Evolutionary conservation across 2,888 invertebrate species (phyloP).

Genomic region (Morpho achilles): DNA sequence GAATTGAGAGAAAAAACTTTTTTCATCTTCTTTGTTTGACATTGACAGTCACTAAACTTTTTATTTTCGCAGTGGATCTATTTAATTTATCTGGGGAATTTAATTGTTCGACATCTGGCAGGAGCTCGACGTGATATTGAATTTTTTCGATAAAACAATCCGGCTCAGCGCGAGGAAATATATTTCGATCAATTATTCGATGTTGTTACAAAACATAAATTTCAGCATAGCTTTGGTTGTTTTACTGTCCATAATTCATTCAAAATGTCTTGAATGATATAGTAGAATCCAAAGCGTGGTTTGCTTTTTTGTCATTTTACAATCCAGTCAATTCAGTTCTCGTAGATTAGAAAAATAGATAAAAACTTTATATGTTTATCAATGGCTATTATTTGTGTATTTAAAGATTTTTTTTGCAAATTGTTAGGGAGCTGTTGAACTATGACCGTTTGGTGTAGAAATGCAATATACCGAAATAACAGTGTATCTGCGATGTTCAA

Average conservation of each 20-base stretch:
- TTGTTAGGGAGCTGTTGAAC: too few species aligned
- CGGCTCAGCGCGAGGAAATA: conserved; percentile 16
- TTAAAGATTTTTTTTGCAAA: too few species aligned
- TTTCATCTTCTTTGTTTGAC: conserved; percentile 79
- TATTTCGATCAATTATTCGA: conserved; percentile 17
- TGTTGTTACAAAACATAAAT: conserved; percentile 19
- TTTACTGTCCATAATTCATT: background rate
- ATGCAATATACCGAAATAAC: too few species aligned
- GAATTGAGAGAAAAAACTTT: conserved; percentile 75
- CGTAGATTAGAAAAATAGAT: too few species aligned
- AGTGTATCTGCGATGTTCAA: too few species aligned
- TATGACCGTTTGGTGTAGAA: too few species aligned
- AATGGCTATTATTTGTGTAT: too few species aligned
- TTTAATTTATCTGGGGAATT: conserved; percentile 70
- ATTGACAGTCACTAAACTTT: conserved; percentile 76
- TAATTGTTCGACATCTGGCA: conserved; percentile 65
- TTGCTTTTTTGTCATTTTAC: too few species aligned
- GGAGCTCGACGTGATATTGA: conserved; percentile 56
- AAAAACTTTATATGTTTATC: too few species aligned
- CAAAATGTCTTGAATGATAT: conserved; percentile 1
- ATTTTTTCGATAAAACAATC: conserved; percentile 33
- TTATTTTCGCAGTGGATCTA: conserved; percentile 72
- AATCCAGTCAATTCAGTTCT: too few species aligned
- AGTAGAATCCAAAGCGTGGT: background rate
- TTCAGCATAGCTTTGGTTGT: conserved; percentile 9